Percentiles rank a stretch among this genome's conserved stretches.
phyloP scores from a whole-genome alignment of 2,113 vertebrate species.

The Channa maculata region DNA sequence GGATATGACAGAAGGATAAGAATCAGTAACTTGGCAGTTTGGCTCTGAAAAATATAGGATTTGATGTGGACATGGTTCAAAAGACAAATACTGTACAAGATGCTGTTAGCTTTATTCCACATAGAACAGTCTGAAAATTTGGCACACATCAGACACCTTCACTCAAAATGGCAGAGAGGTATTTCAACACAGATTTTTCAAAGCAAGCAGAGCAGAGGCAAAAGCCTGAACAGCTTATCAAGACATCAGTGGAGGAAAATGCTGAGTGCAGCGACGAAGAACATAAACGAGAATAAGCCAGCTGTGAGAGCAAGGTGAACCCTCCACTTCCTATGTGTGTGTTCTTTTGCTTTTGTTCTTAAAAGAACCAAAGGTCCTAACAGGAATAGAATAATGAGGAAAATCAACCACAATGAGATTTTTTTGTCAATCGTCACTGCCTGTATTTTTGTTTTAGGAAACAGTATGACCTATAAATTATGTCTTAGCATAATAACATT shows the following conservation, averaged over 20 bases:
- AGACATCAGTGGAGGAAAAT: slow-evolving; percentile 60
- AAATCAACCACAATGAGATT: slow-evolving; percentile 3
- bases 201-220: slow-evolving; percentile 39
- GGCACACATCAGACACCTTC: slow-evolving; percentile 14
- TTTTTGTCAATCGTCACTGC: slow-evolving; percentile 2
- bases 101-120: not conserved
- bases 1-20: not conserved
- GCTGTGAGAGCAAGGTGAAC: slow-evolving; percentile 70
- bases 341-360: slow-evolving; percentile 26
- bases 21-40: not conserved
- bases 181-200: slow-evolving; percentile 30
- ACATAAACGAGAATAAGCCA: slow-evolving; percentile 51
- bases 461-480: not conserved
- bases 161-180: slow-evolving; percentile 16
- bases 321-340: slow-evolving; percentile 13
- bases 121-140: slow-evolving; percentile 12
- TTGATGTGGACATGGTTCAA: not conserved
- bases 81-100: not conserved
- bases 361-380: slow-evolving; percentile 44
- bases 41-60: not conserved
- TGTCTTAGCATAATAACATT: not conserved
- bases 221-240: slow-evolving; percentile 64
- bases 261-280: slow-evolving; percentile 62
- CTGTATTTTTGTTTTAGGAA: slow-evolving; percentile 13
- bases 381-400: slow-evolving; percentile 10